Evolutionary conservation across 2,797 vertebrate genomes (phyloP), one percentile per base, ranked within the genome.

Genomic region (Pseudotriccus pelzelni): DNA sequence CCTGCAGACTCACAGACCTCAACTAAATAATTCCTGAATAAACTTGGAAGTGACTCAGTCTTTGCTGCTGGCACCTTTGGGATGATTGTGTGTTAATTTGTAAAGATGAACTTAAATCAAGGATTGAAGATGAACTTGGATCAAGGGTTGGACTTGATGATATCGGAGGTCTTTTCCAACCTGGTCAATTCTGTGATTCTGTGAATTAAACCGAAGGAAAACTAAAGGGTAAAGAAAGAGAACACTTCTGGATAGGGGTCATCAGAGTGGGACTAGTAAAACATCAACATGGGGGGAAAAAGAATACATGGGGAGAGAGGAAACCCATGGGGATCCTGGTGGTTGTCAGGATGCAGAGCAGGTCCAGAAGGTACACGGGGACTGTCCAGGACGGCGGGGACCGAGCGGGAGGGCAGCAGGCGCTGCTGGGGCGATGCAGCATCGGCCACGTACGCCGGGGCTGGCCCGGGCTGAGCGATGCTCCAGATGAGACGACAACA

Each of bases 261-360:
- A 0, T 24, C 36, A 53, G 75, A 74, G 64, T 20, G 52, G 44
- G 84, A 46, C 23, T 14, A 32, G 47, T 34, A 22, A 79, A 88
- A 28, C 55, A 76, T 36, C 55, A 79, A 19, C 59, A n/a, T 32
- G 52, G 78, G n/a, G 62, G 72, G 76, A 43, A 50, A 56, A 39
- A 58, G 49, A 44, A 27, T 19, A 24, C 0, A 14, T 52, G 22
- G 0, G 25, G 72, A 2, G 55, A 34, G 67, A 76, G 49, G 16
- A 44, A 89, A n/a, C 0, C 7, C 39, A 1, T 0, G 2, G 43
- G 10, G 63, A 21, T 25, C 20, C 20, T 5, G 1, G 2, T 9
- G 73, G 9, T 1, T 24, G 16, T 1, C 36, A 30, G 89, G 87
- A 16, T 0, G 6, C 34, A 10, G 74, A 69, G 72, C 12, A 8